Conservation (phyloP, 2,797 vertebrate species). For the Allobates femoralis region DNA sequence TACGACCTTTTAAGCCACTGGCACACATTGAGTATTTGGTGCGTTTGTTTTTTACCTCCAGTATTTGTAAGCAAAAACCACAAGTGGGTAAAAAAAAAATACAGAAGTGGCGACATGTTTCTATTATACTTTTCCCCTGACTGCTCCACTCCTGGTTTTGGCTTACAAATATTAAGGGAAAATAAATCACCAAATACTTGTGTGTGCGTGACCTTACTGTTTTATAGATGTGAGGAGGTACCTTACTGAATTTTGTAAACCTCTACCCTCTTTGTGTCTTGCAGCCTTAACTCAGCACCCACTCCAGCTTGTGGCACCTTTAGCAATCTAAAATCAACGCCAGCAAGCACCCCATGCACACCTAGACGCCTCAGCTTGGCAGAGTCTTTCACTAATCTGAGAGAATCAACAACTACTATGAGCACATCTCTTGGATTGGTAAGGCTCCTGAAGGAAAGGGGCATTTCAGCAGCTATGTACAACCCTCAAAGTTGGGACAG, state of each 20-base stretch:
- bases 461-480: slow-evolving; percentile 93
- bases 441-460: slow-evolving; percentile 88
- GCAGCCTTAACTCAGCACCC: slow-evolving; percentile 85
- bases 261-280: slow-evolving; percentile 52
- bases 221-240: not conserved
- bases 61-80: too few species aligned
- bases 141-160: too few species aligned
- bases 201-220: not conserved
- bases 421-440: slow-evolving; percentile 95
- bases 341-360: slow-evolving; percentile 89
- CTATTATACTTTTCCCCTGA: too few species aligned
- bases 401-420: slow-evolving; percentile 95
- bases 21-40: too few species aligned
- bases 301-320: slow-evolving; percentile 79
- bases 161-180: too few species aligned
- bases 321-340: slow-evolving; percentile 83
- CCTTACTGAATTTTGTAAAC: not conserved
- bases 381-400: slow-evolving; percentile 93
- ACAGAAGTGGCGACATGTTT: too few species aligned
- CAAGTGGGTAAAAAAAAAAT: too few species aligned
- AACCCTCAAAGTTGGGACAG: slow-evolving; percentile 92
- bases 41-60: too few species aligned
- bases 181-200: too few species aligned
- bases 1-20: too few species aligned
- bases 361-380: slow-evolving; percentile 91